A percentile compares a stretch with the other conserved stretches of the same genome.
Evolutionary conservation across 2,113 vertebrate species (phyloP).

Genomic region (Chunga burmeisteri): DNA sequence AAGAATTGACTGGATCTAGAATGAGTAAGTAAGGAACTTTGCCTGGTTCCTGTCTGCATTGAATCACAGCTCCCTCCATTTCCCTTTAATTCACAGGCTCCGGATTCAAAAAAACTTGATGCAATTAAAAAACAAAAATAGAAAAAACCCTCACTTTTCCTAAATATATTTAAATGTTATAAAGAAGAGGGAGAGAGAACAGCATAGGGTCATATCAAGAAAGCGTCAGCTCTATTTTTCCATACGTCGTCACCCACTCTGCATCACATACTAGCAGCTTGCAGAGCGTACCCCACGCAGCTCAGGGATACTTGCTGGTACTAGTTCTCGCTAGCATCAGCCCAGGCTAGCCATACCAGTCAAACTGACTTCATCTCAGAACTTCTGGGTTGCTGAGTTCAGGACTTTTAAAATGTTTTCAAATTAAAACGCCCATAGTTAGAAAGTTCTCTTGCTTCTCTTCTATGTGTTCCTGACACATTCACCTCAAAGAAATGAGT

Average conservation of each 20-base stretch:
- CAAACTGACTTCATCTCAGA: not conserved
- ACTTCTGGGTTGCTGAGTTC: not conserved
- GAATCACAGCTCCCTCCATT: conserved; percentile 38
- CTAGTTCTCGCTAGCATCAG: not conserved
- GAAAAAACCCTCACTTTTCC: not conserved
- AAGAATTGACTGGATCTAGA: conserved; percentile 28
- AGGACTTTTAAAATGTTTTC: not conserved
- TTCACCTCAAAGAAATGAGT: not conserved
- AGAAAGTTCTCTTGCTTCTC: not conserved
- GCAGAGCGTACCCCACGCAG: not conserved
- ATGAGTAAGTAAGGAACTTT: conserved; percentile 37
- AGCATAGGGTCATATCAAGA: not conserved
- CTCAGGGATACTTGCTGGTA: not conserved
- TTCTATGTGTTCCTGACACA: not conserved
- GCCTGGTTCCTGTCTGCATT: conserved; percentile 28
- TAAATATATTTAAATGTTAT: not conserved
- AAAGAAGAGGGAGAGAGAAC: not conserved
- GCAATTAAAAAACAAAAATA: not conserved
- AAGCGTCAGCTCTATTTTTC: not conserved
- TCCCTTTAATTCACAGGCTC: not conserved
- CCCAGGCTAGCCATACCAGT: not conserved
- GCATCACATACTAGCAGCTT: not conserved
- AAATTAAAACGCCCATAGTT: not conserved
- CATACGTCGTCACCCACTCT: not conserved
- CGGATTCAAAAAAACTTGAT: not conserved